Conservation (phyloP, 2,888 invertebrate species). For the Epistrophella euchroma region DNA sequence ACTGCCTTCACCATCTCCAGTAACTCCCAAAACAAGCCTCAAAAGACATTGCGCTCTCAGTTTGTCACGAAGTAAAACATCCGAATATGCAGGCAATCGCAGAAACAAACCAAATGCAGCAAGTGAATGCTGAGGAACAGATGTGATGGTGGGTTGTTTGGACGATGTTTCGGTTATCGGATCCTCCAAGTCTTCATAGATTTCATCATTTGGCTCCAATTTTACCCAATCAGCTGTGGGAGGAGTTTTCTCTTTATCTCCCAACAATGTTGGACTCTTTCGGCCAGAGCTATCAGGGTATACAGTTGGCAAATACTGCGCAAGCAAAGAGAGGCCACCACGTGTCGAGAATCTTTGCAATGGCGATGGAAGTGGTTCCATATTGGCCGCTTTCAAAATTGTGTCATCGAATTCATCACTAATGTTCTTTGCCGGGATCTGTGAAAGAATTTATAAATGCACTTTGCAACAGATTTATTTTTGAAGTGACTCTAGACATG, state of each 20-base stretch:
- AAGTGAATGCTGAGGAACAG: slow-evolving; percentile 94
- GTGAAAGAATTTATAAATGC: background rate
- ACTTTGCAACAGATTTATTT: background rate
- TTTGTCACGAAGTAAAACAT: slow-evolving; percentile 92
- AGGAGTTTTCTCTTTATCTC: slow-evolving; percentile 83
- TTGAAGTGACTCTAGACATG: too few relatives aligned
- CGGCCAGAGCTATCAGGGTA: slow-evolving; percentile 90
- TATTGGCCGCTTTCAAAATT: slow-evolving; percentile 80
- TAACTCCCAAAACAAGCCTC: slow-evolving; percentile 94
- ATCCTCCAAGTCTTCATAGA: slow-evolving; percentile 87
- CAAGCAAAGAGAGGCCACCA: slow-evolving; percentile 94
- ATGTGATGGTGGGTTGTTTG: slow-evolving; percentile 85
- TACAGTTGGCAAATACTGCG: slow-evolving; percentile 94
- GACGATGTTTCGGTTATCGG: slow-evolving; percentile 84
- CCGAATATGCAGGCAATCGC: slow-evolving; percentile 95
- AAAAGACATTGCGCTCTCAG: slow-evolving; percentile 94
- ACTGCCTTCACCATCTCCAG: slow-evolving; percentile 96
- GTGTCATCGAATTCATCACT: slow-evolving; percentile 78
- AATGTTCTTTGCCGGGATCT: slow-evolving; percentile 76
- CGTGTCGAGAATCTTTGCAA: slow-evolving; percentile 94
- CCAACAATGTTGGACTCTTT: slow-evolving; percentile 85
- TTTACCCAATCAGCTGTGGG: slow-evolving; percentile 84
- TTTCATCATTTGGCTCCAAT: slow-evolving; percentile 86
- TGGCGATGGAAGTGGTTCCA: slow-evolving; percentile 84
- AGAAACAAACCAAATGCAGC: slow-evolving; percentile 95